Evolutionary conservation across 2,888 invertebrate species (phyloP).

Genomic region (Dexiosoma caninum): DNA sequence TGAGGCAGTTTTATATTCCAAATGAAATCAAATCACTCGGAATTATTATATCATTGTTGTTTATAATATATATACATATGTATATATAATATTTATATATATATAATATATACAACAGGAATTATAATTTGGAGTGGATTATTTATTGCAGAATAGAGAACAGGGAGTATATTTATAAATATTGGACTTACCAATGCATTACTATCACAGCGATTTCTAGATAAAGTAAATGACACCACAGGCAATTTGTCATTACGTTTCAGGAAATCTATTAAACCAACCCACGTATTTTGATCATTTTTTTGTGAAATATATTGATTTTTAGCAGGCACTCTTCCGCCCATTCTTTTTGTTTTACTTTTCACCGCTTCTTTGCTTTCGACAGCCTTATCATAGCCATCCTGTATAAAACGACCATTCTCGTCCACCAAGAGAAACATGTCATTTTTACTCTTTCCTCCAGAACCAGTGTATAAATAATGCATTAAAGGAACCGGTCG

Average conservation of each 20-base stretch:
- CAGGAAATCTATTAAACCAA: constrained; percentile 89
- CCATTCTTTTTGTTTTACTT: constrained; percentile 68
- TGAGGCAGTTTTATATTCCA: too few species aligned
- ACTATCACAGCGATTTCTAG: constrained; percentile 81
- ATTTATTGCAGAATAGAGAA: background rate
- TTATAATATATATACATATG: too few species aligned
- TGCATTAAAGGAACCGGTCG: constrained; percentile 98
- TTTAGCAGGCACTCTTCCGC: constrained; percentile 48
- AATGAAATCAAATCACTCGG: too few species aligned
- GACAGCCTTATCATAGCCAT: constrained; percentile 82
- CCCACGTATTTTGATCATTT: constrained; percentile 90
- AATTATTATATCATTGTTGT: too few species aligned
- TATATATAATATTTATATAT: too few species aligned
- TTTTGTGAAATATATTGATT: constrained; percentile 76
- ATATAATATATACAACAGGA: too few species aligned
- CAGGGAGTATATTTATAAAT: background rate
- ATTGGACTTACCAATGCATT: constrained; percentile 76
- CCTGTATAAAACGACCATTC: constrained; percentile 82
- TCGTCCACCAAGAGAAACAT: constrained; percentile 89
- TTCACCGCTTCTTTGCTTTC: constrained; percentile 78
- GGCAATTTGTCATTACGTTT: constrained; percentile 90
- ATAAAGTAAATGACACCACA: constrained; percentile 95
- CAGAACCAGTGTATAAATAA: constrained; percentile 89
- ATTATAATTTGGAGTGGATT: too few species aligned
- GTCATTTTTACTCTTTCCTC: constrained; percentile 84